phyloP scores from a whole-genome alignment of 1,140 invertebrate genomes.

The Sycophaga agraensis region DNA sequence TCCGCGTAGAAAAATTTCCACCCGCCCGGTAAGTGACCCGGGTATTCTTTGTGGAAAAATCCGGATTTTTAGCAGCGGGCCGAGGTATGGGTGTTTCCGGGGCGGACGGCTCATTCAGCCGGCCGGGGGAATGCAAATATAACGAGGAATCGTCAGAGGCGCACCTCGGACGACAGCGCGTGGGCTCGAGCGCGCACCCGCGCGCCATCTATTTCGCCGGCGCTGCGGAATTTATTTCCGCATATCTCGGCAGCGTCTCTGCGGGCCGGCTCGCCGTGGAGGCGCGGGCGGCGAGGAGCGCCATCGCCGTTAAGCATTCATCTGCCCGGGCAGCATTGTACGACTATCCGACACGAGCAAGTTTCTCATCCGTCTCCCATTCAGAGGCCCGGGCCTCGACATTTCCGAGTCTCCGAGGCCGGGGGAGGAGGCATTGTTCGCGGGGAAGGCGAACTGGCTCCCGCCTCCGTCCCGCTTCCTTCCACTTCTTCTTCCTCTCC shows the following conservation, averaged over 20 bases:
- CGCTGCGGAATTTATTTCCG: conserved; percentile 25
- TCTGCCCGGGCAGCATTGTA: conserved; percentile 42
- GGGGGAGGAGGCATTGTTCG: conserved; percentile 41
- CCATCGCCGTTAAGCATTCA: conserved; percentile 42
- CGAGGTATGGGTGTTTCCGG: no score
- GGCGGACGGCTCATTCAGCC: no score
- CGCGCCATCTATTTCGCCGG: no score
- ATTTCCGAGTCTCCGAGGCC: conserved; percentile 49
- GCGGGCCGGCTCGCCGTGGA: no score
- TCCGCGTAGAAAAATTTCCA: no score
- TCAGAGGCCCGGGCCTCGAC: conserved; percentile 42
- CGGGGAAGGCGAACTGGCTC: conserved; percentile 15
- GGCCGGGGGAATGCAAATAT: no score
- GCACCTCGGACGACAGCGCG: no score
- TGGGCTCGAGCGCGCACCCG: not conserved
- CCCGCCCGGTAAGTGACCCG: no score
- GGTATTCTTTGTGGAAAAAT: no score
- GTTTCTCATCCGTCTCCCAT: conserved; percentile 51
- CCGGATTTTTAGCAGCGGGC: no score
- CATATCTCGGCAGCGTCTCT: conserved; percentile 18
- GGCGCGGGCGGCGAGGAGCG: no score
- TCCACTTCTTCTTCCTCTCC: not conserved
- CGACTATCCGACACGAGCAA: conserved; percentile 36
- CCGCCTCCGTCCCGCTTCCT: conserved; percentile 15
- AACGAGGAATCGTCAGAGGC: no score